Base-by-base conservation (phyloP, 2,888 invertebrate species). In the Microchrysa polita region DNA sequence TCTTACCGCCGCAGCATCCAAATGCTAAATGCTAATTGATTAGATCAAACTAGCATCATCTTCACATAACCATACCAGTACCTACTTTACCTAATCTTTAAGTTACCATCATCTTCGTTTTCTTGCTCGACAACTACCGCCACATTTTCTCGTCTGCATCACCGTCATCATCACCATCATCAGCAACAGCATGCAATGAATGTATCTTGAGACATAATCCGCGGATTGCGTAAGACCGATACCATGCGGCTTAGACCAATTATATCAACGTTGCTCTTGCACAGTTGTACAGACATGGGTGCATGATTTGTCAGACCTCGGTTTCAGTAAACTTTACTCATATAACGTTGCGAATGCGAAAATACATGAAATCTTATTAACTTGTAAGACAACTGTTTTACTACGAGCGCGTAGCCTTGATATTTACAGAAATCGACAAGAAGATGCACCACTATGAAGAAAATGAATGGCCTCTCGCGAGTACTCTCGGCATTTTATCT, bases 21-120 rank as follows among this genome's bases (percentile, higher is more conserved):
- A 34, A 61, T 40, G 61, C 40, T 61, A 61, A 65, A 69, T 69
- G 69, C 57, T 69, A 69, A 69, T 69, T 69, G 69, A 69, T 69
- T 57, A 57, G 27, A 69, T 69, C 57, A 67, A 67, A 67, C 61
- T 61, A n/a, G 52, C 53, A 53, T 23, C 67, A n/a, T 55, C 55
- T 57, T 40, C 69, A 34, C 7, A 69, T 55, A 69, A 52, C 23
- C 67, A 48, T n/a, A n/a, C n/a, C 14, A 42, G 16, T 67, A 23
- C 4, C 53, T 20, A 20, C 44, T 65, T 65, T 48, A 65, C 7
- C 48, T 65, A 65, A 65, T 65, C 65, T 40, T 27, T 57, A 40
- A 40, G 40, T 69, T 34, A 34, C 27, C 4, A 7, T 34, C 27
- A n/a, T 57, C 48, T 40, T 20, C 67, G 52, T 52, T n/a, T 14